Percentiles rank a stretch among this genome's conserved stretches.
phyloP scores from a whole-genome alignment of 2,888 invertebrate species.

The Taphrorychus bicolor region DNA sequence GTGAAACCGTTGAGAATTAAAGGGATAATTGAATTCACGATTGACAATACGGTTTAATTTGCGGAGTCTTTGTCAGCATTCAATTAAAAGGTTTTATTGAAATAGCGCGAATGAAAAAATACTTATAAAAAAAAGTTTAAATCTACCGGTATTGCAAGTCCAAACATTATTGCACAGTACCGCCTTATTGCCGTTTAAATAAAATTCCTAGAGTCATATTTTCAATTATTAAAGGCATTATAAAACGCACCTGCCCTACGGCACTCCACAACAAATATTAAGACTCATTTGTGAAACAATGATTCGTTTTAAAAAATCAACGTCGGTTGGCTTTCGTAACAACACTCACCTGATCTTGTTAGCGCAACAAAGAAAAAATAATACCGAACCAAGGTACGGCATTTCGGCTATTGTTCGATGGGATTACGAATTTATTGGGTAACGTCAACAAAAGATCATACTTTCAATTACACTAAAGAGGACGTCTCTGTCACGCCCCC shows the following conservation, averaged over 20 bases:
- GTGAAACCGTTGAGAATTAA: slow-evolving; percentile 24
- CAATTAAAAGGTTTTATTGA: too few species aligned
- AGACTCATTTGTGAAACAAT: neutral
- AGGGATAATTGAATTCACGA: slow-evolving; percentile 24
- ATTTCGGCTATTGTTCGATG: slow-evolving; percentile 22
- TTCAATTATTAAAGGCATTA: neutral
- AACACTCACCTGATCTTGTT: slow-evolving; percentile 28
- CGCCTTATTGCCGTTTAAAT: neutral
- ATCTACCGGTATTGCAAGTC: neutral
- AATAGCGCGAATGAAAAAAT: neutral
- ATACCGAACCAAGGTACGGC: slow-evolving; percentile 26
- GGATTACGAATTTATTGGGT: slow-evolving; percentile 28
- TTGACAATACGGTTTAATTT: slow-evolving; percentile 27
- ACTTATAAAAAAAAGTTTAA: neutral
- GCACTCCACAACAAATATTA: neutral
- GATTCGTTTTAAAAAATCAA: slow-evolving; percentile 13
- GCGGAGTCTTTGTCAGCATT: slow-evolving; percentile 16
- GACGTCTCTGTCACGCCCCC: slow-evolving; percentile 32
- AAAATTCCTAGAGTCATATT: neutral
- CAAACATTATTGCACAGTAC: neutral
- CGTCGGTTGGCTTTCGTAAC: slow-evolving; percentile 18
- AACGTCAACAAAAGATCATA: slow-evolving; percentile 32
- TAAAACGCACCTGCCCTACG: too few species aligned
- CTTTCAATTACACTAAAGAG: slow-evolving; percentile 39
- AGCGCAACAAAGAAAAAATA: slow-evolving; percentile 19